Conservation (phyloP, 2,888 invertebrate genomes). For the Tromatobia lineatoria region DNA sequence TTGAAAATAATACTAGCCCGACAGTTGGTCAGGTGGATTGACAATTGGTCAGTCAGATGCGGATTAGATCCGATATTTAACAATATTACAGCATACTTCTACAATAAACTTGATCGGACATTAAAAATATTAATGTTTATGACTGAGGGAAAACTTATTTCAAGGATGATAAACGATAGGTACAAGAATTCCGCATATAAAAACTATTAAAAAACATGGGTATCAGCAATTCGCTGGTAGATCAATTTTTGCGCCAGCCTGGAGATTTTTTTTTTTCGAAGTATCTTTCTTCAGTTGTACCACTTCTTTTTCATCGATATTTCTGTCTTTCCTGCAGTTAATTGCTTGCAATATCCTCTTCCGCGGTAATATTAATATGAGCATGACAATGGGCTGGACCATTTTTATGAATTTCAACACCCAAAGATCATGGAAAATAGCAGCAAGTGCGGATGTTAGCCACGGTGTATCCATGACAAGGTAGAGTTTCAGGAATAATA, state of each 20-base stretch:
- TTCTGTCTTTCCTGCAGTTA: slow-evolving; percentile 37
- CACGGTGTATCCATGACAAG: slow-evolving; percentile 79
- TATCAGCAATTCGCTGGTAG: too few species aligned
- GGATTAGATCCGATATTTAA: too few species aligned
- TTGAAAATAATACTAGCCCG: too few species aligned
- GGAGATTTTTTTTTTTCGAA: slow-evolving; percentile 1
- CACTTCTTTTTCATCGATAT: slow-evolving; percentile 6
- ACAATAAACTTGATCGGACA: too few species aligned
- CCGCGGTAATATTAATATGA: slow-evolving; percentile 77
- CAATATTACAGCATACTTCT: too few species aligned
- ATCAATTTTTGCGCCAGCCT: background rate
- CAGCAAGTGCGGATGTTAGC: slow-evolving; percentile 76
- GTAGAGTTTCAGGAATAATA: slow-evolving; percentile 76
- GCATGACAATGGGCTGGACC: slow-evolving; percentile 78
- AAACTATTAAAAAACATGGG: too few species aligned
- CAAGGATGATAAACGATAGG: too few species aligned
- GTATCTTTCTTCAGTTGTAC: background rate
- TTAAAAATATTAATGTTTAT: too few species aligned
- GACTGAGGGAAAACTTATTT: too few species aligned
- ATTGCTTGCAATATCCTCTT: slow-evolving; percentile 64
- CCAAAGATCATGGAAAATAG: slow-evolving; percentile 78
- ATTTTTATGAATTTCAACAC: slow-evolving; percentile 78
- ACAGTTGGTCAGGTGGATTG: too few species aligned
- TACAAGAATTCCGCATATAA: too few species aligned
- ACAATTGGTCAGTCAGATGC: too few species aligned